Conservation (phyloP, 2,113 vertebrate genomes). For the Chloroceryle aenea region DNA sequence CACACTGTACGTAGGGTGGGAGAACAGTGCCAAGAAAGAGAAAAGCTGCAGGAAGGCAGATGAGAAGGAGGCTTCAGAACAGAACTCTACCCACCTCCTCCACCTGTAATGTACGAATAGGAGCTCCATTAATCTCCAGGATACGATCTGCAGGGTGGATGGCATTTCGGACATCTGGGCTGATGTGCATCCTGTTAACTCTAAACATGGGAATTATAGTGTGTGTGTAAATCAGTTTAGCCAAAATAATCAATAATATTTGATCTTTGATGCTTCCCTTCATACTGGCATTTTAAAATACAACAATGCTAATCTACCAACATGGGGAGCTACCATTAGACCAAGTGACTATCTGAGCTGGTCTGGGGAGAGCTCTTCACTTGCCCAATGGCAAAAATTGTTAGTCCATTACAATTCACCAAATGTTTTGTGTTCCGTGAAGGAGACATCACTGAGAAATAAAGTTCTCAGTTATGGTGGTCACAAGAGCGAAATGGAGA, state of each 20-base stretch:
- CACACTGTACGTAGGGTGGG: not conserved
- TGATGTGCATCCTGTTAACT: conserved; percentile 92
- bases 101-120: conserved; percentile 84
- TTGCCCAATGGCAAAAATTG: not conserved
- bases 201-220: conserved; percentile 65
- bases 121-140: conserved; percentile 94
- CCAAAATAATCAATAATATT: not conserved
- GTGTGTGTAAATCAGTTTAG: not conserved
- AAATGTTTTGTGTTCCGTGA: not conserved
- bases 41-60: not conserved
- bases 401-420: not conserved
- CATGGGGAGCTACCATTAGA: not conserved
- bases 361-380: not conserved
- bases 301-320: not conserved
- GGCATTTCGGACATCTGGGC: conserved; percentile 90
- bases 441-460: not conserved
- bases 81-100: conserved; percentile 84
- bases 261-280: not conserved
- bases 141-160: conserved; percentile 95
- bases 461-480: not conserved
- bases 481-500: not conserved
- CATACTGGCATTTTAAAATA: not conserved
- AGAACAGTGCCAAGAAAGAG: not conserved
- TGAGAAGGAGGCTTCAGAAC: not conserved
- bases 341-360: not conserved